Conservation (phyloP, 2,113 vertebrate genomes). For the Muntiacus muntjak region DNA sequence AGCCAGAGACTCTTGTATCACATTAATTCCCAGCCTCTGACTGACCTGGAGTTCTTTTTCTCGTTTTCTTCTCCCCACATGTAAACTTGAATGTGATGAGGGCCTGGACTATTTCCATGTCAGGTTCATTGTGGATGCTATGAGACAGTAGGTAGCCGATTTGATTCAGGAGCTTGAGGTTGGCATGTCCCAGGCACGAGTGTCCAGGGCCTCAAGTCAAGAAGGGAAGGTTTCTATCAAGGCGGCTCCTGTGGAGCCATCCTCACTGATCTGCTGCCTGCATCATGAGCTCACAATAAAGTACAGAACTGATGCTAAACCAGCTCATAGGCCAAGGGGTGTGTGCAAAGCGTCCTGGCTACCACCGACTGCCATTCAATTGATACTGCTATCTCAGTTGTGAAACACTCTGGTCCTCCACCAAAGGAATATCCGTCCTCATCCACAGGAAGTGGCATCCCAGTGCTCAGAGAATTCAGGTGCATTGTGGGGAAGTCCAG, state of each 20-base stretch:
- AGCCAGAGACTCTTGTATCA: not conserved
- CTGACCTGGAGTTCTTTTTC: conserved; percentile 29
- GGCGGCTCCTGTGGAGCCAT: not conserved
- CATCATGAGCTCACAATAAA: not conserved
- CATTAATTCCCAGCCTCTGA: conserved; percentile 11
- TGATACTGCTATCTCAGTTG: not conserved
- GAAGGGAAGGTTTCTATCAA: conserved; percentile 35
- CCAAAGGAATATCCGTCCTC: not conserved
- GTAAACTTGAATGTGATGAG: not conserved
- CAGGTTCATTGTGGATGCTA: not conserved
- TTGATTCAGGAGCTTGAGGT: conserved; percentile 15
- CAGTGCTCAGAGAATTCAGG: not conserved
- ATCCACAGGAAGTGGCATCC: not conserved
- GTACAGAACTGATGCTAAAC: not conserved
- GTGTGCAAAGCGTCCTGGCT: not conserved
- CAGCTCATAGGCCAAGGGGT: not conserved
- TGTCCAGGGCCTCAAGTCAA: not conserved
- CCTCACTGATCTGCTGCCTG: not conserved
- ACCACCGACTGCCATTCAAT: not conserved
- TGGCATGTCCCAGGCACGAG: not conserved
- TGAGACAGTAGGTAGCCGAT: not conserved
- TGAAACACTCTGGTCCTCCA: not conserved
- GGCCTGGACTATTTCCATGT: conserved; percentile 29
- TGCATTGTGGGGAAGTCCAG: not conserved
- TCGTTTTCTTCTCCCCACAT: conserved; percentile 1